These are phyloP conservation scores for Neosilurus mollespiculum DNA, from an alignment of 2,797 vertebrate genomes.

Conservation along the genomic window DNA sequence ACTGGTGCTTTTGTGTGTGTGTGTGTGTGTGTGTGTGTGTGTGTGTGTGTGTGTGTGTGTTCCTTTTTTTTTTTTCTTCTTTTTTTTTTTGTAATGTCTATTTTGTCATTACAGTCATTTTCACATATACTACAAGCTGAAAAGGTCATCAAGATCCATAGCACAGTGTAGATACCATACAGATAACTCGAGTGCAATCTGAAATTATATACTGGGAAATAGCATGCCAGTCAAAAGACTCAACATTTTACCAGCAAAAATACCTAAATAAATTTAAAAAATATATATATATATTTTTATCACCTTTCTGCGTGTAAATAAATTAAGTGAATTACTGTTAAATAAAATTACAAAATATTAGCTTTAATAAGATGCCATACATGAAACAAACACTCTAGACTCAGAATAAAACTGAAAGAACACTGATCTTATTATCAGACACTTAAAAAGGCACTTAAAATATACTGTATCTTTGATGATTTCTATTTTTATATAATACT, in stretches of 20 bases:
- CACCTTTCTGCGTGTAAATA: background rate
- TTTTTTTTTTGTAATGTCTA: too few species aligned
- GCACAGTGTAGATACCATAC: background rate
- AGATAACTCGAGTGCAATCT: background rate
- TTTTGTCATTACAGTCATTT: background rate
- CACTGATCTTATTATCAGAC: constrained; percentile 8
- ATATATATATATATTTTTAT: background rate
- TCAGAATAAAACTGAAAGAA: background rate
- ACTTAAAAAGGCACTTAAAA: background rate
- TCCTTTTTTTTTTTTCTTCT: constrained; percentile 2
- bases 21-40: constrained; percentile 66
- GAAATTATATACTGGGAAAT: background rate
- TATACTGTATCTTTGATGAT: constrained; percentile 3
- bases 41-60: constrained; percentile 37
- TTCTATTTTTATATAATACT: background rate
- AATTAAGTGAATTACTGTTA: background rate
- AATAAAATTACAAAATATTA: background rate
- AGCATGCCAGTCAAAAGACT: background rate
- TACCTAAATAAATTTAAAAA: background rate
- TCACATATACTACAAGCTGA: background rate
- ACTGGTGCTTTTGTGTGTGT: constrained; percentile 74
- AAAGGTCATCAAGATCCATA: background rate
- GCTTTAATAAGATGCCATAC: background rate
- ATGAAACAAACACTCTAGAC: background rate
- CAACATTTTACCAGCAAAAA: background rate